Base-by-base conservation (phyloP, 2,797 vertebrate genomes). In the Hyperoplus immaculatus region DNA sequence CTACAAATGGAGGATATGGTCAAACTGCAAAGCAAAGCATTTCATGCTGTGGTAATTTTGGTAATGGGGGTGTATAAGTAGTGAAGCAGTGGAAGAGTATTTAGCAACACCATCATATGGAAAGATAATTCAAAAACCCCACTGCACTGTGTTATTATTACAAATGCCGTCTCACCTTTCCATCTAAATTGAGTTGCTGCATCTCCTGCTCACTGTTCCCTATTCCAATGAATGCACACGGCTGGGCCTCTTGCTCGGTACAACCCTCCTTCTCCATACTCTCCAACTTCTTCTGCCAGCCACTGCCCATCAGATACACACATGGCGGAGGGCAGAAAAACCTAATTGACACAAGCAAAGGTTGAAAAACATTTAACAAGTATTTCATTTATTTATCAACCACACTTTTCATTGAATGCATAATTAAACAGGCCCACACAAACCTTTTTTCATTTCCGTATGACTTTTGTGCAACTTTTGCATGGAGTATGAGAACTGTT, bases 151-250 rank as follows among this genome's bases (percentile, higher is more conserved):
- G 36, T 13, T 64, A 36, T 38, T n/a, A 16, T 46, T 14, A 38
- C 15, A 51, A 69, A 49, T 14, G 29, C 8, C 53, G n/a, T 65
- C 80, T 57, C 79, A 99, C 98, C 97, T 99, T 99, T 91, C 98
- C 98, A 94, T 99, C 98, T 91, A 99, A 93, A 91, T 99, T 99
- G 80, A 99, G 96, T 67, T 99, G 98, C 81, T 99, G 98, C 98
- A 99, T 99, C 94, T 99, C 98, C 93, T 99, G 97, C 85, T 99
- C 98, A n/a, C 98, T 99, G 95, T 98, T 99, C 88, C 98, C 98
- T 82, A 99, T 99, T 59, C 98, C 98, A 69, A 99, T 99, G 78
- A 99, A 99, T 5, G 97, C 98, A 89, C 97, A 99, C 0, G 98
- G 97, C 65, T 99, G 98, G 61, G 98, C 97, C 78, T 99, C 98